Percentiles rank a stretch among this genome's conserved stretches.
Conservation (phyloP, 2,113 vertebrate genomes). For the Ahaetulla prasina region DNA sequence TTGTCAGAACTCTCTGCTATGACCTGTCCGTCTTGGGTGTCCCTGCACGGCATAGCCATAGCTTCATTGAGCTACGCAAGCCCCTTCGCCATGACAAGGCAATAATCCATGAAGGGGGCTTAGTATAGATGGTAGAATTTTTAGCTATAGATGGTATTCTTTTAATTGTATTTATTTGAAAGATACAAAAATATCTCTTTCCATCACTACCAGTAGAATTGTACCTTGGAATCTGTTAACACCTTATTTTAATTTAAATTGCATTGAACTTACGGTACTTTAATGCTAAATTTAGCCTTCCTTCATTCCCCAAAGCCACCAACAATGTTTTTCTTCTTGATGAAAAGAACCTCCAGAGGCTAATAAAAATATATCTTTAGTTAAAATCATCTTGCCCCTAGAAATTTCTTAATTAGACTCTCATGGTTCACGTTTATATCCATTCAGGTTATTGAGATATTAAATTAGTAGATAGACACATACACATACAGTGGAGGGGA, state of each 20-base stretch:
- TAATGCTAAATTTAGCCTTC: not conserved
- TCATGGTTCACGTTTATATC: not conserved
- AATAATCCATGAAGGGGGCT: no score
- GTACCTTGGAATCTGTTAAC: constrained; percentile 4
- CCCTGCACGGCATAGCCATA: no score
- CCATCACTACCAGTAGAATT: constrained; percentile 17
- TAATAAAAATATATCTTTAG: not conserved
- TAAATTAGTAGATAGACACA: not conserved
- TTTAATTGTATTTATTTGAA: constrained; percentile 29
- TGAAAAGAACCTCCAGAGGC: not conserved
- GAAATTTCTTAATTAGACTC: not conserved
- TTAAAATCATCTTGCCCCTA: not conserved
- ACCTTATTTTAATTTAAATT: constrained; percentile 1
- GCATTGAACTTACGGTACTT: not conserved
- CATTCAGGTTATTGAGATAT: not conserved
- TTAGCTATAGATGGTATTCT: not conserved
- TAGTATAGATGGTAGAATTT: not conserved
- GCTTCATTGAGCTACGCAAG: no score
- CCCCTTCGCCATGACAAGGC: no score
- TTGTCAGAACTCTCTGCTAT: no score
- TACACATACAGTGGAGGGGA: not conserved
- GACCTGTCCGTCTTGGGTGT: no score
- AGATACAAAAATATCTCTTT: not conserved
- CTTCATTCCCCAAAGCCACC: not conserved
- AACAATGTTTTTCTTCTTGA: not conserved